Percentiles rank a stretch among this genome's conserved stretches.
Conservation (phyloP, 2,113 vertebrate species). For the Channa maculata region DNA sequence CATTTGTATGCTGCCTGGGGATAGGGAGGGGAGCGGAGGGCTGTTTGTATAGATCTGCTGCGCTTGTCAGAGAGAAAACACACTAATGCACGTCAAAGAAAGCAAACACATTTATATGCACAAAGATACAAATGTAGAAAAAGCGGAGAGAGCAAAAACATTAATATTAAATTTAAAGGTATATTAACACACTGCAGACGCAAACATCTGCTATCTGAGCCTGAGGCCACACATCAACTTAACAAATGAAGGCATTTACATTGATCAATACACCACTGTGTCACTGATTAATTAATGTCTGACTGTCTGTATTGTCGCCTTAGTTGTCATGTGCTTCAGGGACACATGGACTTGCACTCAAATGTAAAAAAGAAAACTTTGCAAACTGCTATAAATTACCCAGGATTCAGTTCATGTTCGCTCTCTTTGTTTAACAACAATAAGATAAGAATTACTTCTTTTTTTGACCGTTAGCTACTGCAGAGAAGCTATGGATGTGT, state of each 20-base stretch:
- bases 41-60: conserved; percentile 37
- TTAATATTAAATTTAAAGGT: background rate
- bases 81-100: conserved; percentile 22
- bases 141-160: background rate
- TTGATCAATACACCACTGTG: conserved; percentile 11
- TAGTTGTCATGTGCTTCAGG: background rate
- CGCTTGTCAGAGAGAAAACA: conserved; percentile 27
- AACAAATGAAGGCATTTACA: conserved; percentile 13
- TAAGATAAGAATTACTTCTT: background rate
- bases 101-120: conserved; percentile 21
- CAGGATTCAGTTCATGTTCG: background rate
- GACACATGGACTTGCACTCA: too few relatives aligned
- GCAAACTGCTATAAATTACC: too few relatives aligned
- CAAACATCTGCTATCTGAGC: background rate
- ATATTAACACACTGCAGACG: background rate
- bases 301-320: background rate
- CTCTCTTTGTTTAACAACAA: background rate
- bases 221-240: background rate
- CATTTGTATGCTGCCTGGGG: conserved; percentile 48
- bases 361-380: background rate
- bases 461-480: background rate
- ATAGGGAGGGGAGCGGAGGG: background rate
- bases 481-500: background rate
- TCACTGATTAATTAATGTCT: background rate
- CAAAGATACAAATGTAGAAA: conserved; percentile 3